Evolutionary conservation across 2,113 vertebrate species (phyloP).

Genomic region (Aythya baeri): DNA sequence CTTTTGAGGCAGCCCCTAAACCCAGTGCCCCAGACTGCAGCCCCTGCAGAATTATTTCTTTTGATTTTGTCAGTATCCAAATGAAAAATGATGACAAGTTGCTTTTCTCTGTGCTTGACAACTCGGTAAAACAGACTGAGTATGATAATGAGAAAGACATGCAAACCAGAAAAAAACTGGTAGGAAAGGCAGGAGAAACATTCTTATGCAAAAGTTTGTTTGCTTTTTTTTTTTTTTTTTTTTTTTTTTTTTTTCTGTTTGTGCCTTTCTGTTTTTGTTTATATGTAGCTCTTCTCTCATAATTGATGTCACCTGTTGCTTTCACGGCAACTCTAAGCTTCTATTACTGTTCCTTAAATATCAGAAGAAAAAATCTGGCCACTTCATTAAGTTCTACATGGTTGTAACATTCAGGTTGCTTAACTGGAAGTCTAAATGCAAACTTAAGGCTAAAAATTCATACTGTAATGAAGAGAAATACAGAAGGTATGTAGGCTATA

Average conservation of each 20-base stretch:
- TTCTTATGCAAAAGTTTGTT: not conserved
- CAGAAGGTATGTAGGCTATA: not conserved
- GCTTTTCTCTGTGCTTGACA: not conserved
- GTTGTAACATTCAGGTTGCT: not conserved
- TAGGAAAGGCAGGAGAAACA: not conserved
- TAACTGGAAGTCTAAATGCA: not conserved
- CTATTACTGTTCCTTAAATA: not conserved
- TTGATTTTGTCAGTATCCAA: not conserved
- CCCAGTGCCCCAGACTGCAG: not conserved
- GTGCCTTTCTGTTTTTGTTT: not conserved
- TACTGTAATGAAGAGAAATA: not conserved
- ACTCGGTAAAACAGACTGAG: not conserved
- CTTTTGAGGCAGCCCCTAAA: not conserved
- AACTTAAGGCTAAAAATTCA: not conserved
- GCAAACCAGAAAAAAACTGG: not conserved
- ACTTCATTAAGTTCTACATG: not conserved
- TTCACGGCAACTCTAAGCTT: not conserved
- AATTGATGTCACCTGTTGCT: not conserved
- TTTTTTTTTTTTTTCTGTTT: not conserved
- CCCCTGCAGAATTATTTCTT: not conserved
- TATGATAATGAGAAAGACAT: not conserved
- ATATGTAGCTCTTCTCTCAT: not conserved
- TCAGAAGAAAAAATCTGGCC: not conserved
- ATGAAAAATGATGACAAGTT: not conserved
- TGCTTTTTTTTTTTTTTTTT: not conserved